Percentiles rank a stretch among this genome's conserved stretches.
These are phyloP conservation scores for Ormia ochracea DNA, from an alignment of 2,888 invertebrate species.

Conservation along the genomic window DNA sequence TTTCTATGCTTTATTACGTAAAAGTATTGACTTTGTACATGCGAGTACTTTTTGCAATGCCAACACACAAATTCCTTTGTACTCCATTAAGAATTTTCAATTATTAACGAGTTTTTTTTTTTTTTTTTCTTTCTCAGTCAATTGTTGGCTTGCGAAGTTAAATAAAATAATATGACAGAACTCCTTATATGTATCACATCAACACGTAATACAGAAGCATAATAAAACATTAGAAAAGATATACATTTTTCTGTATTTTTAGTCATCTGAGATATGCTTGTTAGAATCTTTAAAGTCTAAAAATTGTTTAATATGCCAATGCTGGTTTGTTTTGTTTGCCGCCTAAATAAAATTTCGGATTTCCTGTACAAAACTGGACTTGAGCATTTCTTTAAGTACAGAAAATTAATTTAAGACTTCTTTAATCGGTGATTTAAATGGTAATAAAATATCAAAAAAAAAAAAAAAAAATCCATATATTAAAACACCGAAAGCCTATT, in stretches of 20 bases:
- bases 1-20: slow-evolving; percentile 31
- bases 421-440: too few species aligned
- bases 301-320: not conserved
- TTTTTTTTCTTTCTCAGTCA: slow-evolving; percentile 13
- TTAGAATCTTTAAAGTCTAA: not conserved
- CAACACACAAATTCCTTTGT: slow-evolving; percentile 38
- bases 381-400: too few species aligned
- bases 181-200: slow-evolving; percentile 31
- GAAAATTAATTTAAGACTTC: too few species aligned
- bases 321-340: not conserved
- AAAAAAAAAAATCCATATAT: too few species aligned
- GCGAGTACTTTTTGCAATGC: not conserved
- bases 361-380: too few species aligned
- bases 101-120: not conserved
- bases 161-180: slow-evolving; percentile 7
- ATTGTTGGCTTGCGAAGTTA: not conserved
- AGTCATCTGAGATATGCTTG: slow-evolving; percentile 3
- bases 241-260: slow-evolving; percentile 3
- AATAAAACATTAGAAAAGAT: slow-evolving; percentile 5
- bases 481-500: too few species aligned
- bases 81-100: slow-evolving; percentile 45
- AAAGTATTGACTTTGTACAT: not conserved
- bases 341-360: not conserved
- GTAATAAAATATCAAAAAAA: too few species aligned
- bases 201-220: not conserved